Percentiles rank a stretch among this genome's conserved stretches.
Evolutionary conservation across 2,797 vertebrate genomes (phyloP).

Genomic region (Macroramphosus scolopax): DNA sequence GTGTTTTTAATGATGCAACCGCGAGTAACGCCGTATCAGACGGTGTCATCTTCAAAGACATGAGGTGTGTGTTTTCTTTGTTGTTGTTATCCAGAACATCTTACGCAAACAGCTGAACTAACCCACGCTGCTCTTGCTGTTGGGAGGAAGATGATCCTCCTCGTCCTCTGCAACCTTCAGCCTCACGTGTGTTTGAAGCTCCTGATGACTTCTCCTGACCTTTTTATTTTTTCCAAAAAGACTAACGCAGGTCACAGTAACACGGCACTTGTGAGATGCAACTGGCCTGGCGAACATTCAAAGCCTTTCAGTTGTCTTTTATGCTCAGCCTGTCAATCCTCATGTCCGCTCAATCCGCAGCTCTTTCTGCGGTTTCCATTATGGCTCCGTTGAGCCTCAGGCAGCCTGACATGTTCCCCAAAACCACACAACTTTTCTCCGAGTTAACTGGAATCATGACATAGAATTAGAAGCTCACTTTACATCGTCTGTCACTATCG

Average conservation of each 20-base stretch:
- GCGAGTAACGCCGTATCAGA: slow-evolving; percentile 54
- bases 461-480: slow-evolving; percentile 64
- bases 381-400: slow-evolving; percentile 57
- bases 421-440: slow-evolving; percentile 67
- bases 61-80: slow-evolving; percentile 65
- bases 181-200: slow-evolving; percentile 39
- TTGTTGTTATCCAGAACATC: slow-evolving; percentile 55
- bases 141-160: slow-evolving; percentile 60
- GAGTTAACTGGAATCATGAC: slow-evolving; percentile 69
- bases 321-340: slow-evolving; percentile 63
- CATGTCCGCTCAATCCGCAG: slow-evolving; percentile 65
- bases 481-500: slow-evolving; percentile 42
- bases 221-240: slow-evolving; percentile 40
- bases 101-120: slow-evolving; percentile 72
- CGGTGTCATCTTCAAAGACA: slow-evolving; percentile 73
- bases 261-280: slow-evolving; percentile 36
- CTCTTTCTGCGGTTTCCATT: slow-evolving; percentile 69
- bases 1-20: slow-evolving; percentile 72
- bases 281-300: slow-evolving; percentile 58
- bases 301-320: slow-evolving; percentile 55
- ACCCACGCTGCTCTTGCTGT: slow-evolving; percentile 63
- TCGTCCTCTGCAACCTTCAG: slow-evolving; percentile 30
- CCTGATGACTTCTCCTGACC: slow-evolving; percentile 61
- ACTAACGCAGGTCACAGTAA: slow-evolving; percentile 54
- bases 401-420: slow-evolving; percentile 52